Conservation (phyloP, 2,888 invertebrate genomes). For the Acronicta leporina region DNA sequence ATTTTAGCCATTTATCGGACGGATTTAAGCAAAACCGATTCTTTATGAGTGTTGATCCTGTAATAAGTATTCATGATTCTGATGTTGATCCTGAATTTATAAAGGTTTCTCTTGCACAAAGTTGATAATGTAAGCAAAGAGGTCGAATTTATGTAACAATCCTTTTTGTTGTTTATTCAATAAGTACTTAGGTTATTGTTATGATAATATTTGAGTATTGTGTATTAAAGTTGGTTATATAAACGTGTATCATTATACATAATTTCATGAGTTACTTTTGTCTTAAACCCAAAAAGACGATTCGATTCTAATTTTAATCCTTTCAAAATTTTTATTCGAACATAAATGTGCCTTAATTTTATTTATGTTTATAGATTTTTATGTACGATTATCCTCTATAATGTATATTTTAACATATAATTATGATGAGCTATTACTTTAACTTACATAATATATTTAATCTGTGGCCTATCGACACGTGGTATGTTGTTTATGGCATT, state of each 20-base stretch:
- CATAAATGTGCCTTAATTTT: conserved; percentile 24
- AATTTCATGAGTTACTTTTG: background rate
- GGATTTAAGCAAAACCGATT: conserved; percentile 9
- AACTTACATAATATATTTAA: conserved; percentile 38
- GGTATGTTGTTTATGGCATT: conserved; percentile 26
- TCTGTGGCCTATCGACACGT: conserved; percentile 10
- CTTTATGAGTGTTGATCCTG: conserved; percentile 17
- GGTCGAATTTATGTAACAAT: conserved; percentile 1
- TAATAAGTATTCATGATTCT: background rate
- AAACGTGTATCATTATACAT: too few relatives aligned
- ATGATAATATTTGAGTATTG: too few relatives aligned
- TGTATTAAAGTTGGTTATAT: too few relatives aligned
- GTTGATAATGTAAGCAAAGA: conserved; percentile 10
- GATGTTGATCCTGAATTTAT: conserved; percentile 27
- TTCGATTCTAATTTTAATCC: background rate
- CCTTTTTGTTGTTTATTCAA: too few relatives aligned
- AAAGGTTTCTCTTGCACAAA: conserved; percentile 9
- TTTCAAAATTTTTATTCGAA: conserved; percentile 10
- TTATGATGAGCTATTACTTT: conserved; percentile 32
- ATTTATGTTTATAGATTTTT: conserved; percentile 42
- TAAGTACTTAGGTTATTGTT: too few relatives aligned
- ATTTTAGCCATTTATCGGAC: conserved; percentile 15
- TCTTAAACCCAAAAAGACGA: background rate
- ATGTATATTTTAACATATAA: conserved; percentile 48
- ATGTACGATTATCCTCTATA: conserved; percentile 43